Evolutionary conservation across 2,888 invertebrate genomes (phyloP), one percentile per base, ranked within the genome.

Genomic region (Drosophila flavopinicola): DNA sequence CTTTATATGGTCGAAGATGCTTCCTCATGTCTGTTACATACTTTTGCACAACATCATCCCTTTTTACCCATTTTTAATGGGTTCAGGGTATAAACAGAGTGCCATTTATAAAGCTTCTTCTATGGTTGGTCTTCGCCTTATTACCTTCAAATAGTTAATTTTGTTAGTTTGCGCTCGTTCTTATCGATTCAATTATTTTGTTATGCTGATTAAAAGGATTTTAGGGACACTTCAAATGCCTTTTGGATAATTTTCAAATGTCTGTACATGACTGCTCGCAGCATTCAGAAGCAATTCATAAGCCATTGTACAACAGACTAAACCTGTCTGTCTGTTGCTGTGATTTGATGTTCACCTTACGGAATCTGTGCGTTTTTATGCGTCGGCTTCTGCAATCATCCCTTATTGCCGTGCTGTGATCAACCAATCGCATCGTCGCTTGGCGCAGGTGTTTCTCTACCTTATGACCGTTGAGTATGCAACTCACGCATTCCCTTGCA

Each of bases 371-470:
- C 30, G 45, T 75, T 76, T 89, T 85, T 90, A 89, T 88, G 88
- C 68, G 6, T 23, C 20, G 24, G 59, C 32, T 45, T 20, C 25
- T 25, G 7, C 13, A 30, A 59, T 6, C 76, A 69, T 74, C 79
- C 82, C 87, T 68, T 74, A n/a, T 25, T 11, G 2, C 1, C 23
- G 0, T 27, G 6, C 7, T n/a, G 1, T 1, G 6, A 2, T 7
- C 56, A 33, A 47, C 90, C 90, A 89, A 89, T 89, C 82, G 79
- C 42, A 63, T 30, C 24, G 33, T 29, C 24, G 48, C 60, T 52
- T 24, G 1, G 23, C 48, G 85, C 89, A 88, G 89, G 89, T 89
- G 63, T 65, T 57, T 65, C 47, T 60, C 59, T 39, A 25, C 24
- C 57, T 51, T 20, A 4, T 2, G 47, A 49, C 48, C 47, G 52